Conservation (phyloP, 2,113 vertebrate genomes). For the Sinocyclocheilus maitianheensis region DNA sequence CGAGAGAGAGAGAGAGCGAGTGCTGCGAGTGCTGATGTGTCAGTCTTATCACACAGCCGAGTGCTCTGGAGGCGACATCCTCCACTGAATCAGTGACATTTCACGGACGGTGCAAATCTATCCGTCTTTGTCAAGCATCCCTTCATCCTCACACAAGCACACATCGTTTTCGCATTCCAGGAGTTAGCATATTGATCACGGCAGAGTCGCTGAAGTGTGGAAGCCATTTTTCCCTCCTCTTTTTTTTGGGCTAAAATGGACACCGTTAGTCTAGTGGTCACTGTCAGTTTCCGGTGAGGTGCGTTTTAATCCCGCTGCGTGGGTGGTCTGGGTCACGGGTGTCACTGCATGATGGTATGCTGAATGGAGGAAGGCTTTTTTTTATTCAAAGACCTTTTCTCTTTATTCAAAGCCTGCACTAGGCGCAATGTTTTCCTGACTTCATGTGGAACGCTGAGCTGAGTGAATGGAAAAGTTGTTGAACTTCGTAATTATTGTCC, state of each 20-base stretch:
- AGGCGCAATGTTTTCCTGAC: neutral
- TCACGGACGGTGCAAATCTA: conserved; percentile 84
- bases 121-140: conserved; percentile 80
- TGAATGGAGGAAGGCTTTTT: conserved; percentile 14
- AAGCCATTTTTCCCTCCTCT: conserved; percentile 58
- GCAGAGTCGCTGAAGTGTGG: conserved; percentile 71
- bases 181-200: conserved; percentile 85
- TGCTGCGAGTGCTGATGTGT: conserved; percentile 72
- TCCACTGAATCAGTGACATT: conserved; percentile 86
- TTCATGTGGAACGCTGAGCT: conserved; percentile 20
- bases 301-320: conserved; percentile 58
- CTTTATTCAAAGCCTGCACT: neutral
- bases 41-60: conserved; percentile 81
- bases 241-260: conserved; percentile 64
- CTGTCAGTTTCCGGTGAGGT: conserved; percentile 68
- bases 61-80: conserved; percentile 81
- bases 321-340: conserved; percentile 30
- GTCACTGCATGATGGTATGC: conserved; percentile 26
- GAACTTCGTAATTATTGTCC: neutral
- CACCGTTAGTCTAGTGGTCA: conserved; percentile 65
- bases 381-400: conserved; percentile 16
- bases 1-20: conserved; percentile 61
- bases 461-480: conserved; percentile 2
- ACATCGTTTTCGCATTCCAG: conserved; percentile 74
- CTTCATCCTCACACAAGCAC: conserved; percentile 52